Evolutionary conservation across 1,140 invertebrate species (phyloP), one percentile per base, ranked within the genome.

Genomic region (Liolophura sinensis): DNA sequence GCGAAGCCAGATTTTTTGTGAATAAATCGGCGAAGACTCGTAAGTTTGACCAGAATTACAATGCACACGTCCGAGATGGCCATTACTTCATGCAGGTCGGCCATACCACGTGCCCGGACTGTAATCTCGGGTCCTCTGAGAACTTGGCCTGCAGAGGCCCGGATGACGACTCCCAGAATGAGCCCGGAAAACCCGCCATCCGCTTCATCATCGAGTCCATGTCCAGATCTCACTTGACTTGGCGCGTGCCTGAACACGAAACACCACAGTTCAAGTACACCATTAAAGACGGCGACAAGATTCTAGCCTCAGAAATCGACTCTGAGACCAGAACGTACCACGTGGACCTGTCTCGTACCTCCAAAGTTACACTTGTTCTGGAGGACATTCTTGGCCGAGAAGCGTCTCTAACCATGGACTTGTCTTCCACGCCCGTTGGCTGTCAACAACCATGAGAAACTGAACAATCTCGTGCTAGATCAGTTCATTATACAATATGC

Each of bases 181-280:
- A 65, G 61, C 59, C 47, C 55, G 0, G 52, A 60, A 40, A 65
- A 65, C 49, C 62, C 58, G 18, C 67, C 4, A 59, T 61, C 18
- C 50, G 62, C 40, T 65, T 57, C 12, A 62, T 52, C 24, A 51
- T 69, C 52, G 52, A 62, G 12, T 61, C 62, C 9, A 63, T 69
- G 5, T 61, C 62, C 0, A 1, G 46, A 25, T 52, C 59, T 7
- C 62, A 60, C 22, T 52, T 69, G 6, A 22, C 16, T 15, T 69
- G 67, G 67, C 59, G 62, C 27, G 61, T 69, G 40, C 40, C 57
- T 15, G 47, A 24, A n/a, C 62, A 60, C 20, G 61, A 58, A 52
- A 58, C 64, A 11, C 67, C 67, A 16, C 67, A 69, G 59, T 69
- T 65, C 56, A 52, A 61, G 24, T 69, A 69, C 59, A 69, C 60